phyloP scores from a whole-genome alignment of 2,113 vertebrate genomes.

The Amphiprion ocellaris region DNA sequence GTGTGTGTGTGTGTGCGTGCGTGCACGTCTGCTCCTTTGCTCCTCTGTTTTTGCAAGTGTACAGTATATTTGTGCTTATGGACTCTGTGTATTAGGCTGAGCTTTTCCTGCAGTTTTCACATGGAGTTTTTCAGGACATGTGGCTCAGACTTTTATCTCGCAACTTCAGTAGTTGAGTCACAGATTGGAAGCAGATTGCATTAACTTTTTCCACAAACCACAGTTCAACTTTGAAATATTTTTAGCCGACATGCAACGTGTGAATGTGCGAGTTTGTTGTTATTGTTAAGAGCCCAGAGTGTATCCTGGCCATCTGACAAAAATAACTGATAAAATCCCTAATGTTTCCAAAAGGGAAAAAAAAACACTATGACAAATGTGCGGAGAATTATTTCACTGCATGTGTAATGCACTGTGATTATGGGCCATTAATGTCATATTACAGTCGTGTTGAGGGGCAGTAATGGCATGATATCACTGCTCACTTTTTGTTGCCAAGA shows the following conservation, averaged over 20 bases:
- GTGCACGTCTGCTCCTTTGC: conserved; percentile 7
- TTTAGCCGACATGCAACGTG: neutral
- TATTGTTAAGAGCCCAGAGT: conserved; percentile 35
- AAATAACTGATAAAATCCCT: conserved; percentile 27
- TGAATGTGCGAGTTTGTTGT: conserved; percentile 15
- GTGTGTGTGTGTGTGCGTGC: neutral
- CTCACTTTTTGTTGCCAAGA: conserved; percentile 65
- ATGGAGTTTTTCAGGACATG: conserved; percentile 40
- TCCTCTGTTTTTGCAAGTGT: conserved; percentile 12
- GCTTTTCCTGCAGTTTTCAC: conserved; percentile 21
- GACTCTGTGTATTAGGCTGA: conserved; percentile 9
- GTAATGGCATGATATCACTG: conserved; percentile 60
- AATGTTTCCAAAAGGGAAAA: conserved; percentile 15
- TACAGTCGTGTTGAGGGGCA: conserved; percentile 46
- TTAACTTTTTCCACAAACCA: conserved; percentile 40
- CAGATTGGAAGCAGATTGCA: conserved; percentile 52
- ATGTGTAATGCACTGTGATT: conserved; percentile 67
- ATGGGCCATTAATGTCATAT: conserved; percentile 66
- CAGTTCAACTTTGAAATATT: conserved; percentile 40
- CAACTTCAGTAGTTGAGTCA: conserved; percentile 45
- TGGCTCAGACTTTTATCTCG: conserved; percentile 54
- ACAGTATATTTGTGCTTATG: conserved; percentile 27
- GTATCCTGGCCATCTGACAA: conserved; percentile 44
- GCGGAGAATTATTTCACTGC: conserved; percentile 51
- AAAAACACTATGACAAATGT: conserved; percentile 44